These are phyloP conservation scores for Dermatemys mawii DNA, from an alignment of 2,113 vertebrate species.

Conservation along the genomic window DNA sequence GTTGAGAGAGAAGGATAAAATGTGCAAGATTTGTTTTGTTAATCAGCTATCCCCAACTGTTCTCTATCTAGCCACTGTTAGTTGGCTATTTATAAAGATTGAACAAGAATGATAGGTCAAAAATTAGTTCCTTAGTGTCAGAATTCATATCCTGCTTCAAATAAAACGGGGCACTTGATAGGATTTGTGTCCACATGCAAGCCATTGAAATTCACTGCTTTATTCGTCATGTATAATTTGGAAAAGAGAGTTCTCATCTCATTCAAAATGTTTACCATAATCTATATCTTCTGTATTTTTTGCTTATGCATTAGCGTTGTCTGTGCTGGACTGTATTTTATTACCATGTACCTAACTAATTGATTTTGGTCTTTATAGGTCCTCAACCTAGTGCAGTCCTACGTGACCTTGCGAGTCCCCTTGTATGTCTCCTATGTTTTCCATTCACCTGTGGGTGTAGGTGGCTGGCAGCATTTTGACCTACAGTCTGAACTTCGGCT, in stretches of 20 bases:
- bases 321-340: neutral
- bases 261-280: neutral
- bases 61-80: neutral
- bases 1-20: neutral
- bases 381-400: conserved; percentile 94
- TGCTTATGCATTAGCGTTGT: neutral
- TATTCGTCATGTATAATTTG: neutral
- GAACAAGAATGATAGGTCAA: neutral
- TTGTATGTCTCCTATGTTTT: conserved; percentile 94
- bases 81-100: neutral
- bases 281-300: neutral
- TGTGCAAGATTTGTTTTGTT: neutral
- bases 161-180: neutral
- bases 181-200: neutral
- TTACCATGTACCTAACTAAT: neutral
- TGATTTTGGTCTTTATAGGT: conserved; percentile 78
- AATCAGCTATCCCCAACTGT: neutral
- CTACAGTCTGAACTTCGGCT: conserved; percentile 91
- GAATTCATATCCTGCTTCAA: neutral
- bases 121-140: neutral
- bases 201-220: neutral
- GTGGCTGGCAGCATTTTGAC: conserved; percentile 97
- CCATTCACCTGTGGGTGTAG: conserved; percentile 88
- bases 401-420: conserved; percentile 92
- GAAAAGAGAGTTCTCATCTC: neutral